Evolutionary conservation across 2,888 invertebrate genomes (phyloP), one percentile per base, ranked within the genome.

Genomic region (Mystacides longicornis): DNA sequence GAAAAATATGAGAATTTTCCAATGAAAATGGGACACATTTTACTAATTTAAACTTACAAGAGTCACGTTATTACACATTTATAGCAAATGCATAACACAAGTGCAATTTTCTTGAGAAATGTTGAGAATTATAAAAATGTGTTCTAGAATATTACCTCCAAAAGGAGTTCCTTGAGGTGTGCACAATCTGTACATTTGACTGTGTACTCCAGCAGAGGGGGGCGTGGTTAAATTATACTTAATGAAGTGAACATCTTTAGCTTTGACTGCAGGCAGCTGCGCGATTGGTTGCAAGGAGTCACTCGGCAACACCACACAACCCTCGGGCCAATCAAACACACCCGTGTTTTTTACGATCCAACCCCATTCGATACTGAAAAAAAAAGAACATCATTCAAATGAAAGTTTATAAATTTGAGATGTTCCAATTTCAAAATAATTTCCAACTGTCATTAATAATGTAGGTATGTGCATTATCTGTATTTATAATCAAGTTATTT

Each of bases 341-440:
- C 96, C 96, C 64, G 85, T 86, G 72, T 97, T 97, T 68, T 86
- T 85, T 63, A 97, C 79, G 65, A 83, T 83, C 93, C 95, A 97
- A 49, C 85, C 84, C 75, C 95, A 94, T 66, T 85, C 80, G 73
- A 93, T 93, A 68, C 84, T 56, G 22, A 20, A 20, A 43, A 27
- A 11, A 45, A 3, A 7, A 37, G 3, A 37, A n/a, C n/a, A n/a
- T n/a, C n/a, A n/a, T n/a, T n/a, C n/a, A 31, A 31, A 14, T 9
- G 31, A 9, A 31, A 31, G 42, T 23, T 27, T 51, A n/a, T n/a
- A n/a, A n/a, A n/a, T n/a, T n/a, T n/a, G n/a, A n/a, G n/a, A n/a
- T n/a, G n/a, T n/a, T n/a, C n/a, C n/a, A n/a, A n/a, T n/a, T n/a
- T n/a, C n/a, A n/a, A n/a, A n/a, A n/a, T n/a, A n/a, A n/a, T n/a